Percentiles rank a stretch among this genome's conserved stretches.
These are phyloP conservation scores for Dallia pectoralis DNA, from an alignment of 2,797 vertebrate genomes.

Conservation along the genomic window DNA sequence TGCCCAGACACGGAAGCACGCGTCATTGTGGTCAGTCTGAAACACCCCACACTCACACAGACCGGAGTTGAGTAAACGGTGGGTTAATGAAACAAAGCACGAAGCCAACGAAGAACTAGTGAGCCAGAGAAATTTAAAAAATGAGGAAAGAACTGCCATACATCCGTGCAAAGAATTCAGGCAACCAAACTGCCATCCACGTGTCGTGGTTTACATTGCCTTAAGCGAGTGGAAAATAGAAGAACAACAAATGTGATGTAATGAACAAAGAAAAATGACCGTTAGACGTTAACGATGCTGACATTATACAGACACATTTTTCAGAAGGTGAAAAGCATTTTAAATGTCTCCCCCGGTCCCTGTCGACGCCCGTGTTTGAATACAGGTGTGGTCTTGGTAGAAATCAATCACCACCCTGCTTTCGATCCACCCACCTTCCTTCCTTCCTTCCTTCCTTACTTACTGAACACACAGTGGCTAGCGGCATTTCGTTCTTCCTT, in stretches of 20 bases:
- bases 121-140: constrained; percentile 13
- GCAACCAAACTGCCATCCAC: not conserved
- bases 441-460: not conserved
- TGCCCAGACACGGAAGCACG: too few species aligned
- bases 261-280: too few species aligned
- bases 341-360: not conserved
- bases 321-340: too few species aligned
- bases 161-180: constrained; percentile 11
- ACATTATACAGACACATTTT: too few species aligned
- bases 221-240: too few species aligned
- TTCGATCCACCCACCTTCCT: not conserved
- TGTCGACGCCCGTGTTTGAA: not conserved
- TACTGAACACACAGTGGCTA: not conserved
- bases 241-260: too few species aligned
- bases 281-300: too few species aligned
- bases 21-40: too few species aligned
- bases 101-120: constrained; percentile 11
- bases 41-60: too few species aligned
- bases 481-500: constrained; percentile 7
- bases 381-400: constrained; percentile 8
- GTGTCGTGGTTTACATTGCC: not conserved
- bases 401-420: not conserved
- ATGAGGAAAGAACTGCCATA: constrained; percentile 6
- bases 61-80: not conserved
- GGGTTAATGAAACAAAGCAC: not conserved